These are phyloP conservation scores for Poeciliopsis paucimaculata DNA, from an alignment of 2,797 vertebrate genomes.

Conservation along the genomic window DNA sequence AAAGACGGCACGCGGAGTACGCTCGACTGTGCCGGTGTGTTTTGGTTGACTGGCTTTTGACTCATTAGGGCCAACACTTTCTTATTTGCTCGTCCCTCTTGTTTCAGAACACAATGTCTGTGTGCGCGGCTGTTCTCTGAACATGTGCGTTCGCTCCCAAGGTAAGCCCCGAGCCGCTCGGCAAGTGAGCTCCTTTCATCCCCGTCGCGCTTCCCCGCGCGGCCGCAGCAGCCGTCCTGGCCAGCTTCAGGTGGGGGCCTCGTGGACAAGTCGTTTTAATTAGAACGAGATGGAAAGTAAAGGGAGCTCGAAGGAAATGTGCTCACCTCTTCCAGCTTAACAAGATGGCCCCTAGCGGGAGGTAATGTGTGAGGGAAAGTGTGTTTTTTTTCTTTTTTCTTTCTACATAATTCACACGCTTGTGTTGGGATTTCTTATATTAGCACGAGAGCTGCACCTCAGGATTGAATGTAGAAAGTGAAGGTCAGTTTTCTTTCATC, in stretches of 20 bases:
- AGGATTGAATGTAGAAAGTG: constrained; percentile 7
- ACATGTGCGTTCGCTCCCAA: constrained; percentile 51
- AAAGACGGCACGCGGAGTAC: constrained; percentile 41
- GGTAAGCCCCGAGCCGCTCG: constrained; percentile 72
- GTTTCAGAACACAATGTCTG: constrained; percentile 39
- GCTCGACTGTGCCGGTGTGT: constrained; percentile 19
- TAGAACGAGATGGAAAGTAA: constrained; percentile 70
- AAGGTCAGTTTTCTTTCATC: neutral
- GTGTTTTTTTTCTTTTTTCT: constrained; percentile 10
- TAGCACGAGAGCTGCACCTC: neutral
- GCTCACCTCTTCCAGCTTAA: constrained; percentile 67
- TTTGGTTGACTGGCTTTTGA: constrained; percentile 56
- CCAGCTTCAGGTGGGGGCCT: constrained; percentile 68
- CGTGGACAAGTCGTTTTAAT: constrained; percentile 74
- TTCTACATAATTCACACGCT: constrained; percentile 22
- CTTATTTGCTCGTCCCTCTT: constrained; percentile 46
- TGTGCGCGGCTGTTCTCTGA: constrained; percentile 32
- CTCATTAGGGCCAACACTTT: constrained; percentile 68
- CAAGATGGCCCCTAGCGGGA: constrained; percentile 69
- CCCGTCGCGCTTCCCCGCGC: constrained; percentile 52
- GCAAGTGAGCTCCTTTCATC: constrained; percentile 84
- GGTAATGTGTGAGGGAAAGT: constrained; percentile 28
- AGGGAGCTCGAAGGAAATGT: constrained; percentile 57
- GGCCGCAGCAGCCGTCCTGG: constrained; percentile 49
- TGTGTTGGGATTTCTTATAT: constrained; percentile 24